Conservation (phyloP, 2,797 vertebrate genomes). For the Pachyuromys duprasi region DNA sequence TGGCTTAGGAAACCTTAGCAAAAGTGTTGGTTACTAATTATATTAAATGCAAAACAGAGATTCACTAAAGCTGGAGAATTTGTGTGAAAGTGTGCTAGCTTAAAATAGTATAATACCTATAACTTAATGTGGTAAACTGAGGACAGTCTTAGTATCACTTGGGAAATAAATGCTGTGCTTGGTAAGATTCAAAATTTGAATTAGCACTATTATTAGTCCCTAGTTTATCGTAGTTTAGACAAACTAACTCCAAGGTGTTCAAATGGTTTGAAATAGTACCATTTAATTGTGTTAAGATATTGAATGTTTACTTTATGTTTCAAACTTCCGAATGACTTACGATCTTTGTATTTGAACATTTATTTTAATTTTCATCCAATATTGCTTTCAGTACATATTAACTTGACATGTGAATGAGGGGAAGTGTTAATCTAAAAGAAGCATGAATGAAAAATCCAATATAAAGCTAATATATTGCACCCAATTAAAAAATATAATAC, state of each 20-base stretch:
- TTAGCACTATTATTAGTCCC: neutral
- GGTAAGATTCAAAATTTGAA: neutral
- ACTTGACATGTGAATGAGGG: neutral
- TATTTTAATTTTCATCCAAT: neutral
- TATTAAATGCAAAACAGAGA: slow-evolving; percentile 1
- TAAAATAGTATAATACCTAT: neutral
- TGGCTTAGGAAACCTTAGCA: slow-evolving; percentile 49
- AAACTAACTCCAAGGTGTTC: too few species aligned
- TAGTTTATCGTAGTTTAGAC: neutral
- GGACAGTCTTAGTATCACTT: neutral
- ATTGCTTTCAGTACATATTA: neutral
- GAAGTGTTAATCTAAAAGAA: neutral
- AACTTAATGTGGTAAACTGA: neutral
- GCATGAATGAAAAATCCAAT: neutral
- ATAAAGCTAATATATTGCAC: neutral
- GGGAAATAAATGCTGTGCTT: neutral
- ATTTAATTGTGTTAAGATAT: neutral
- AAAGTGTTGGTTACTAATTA: slow-evolving; percentile 1
- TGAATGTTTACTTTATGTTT: neutral
- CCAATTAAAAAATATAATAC: neutral
- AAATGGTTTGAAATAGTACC: neutral
- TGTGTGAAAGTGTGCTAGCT: neutral
- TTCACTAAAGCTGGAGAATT: neutral
- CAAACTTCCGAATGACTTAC: neutral
- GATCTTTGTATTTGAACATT: neutral